Percentiles rank a stretch among this genome's conserved stretches.
Conservation (phyloP, 1,140 invertebrate genomes). For the Drosophila kanapiae region DNA sequence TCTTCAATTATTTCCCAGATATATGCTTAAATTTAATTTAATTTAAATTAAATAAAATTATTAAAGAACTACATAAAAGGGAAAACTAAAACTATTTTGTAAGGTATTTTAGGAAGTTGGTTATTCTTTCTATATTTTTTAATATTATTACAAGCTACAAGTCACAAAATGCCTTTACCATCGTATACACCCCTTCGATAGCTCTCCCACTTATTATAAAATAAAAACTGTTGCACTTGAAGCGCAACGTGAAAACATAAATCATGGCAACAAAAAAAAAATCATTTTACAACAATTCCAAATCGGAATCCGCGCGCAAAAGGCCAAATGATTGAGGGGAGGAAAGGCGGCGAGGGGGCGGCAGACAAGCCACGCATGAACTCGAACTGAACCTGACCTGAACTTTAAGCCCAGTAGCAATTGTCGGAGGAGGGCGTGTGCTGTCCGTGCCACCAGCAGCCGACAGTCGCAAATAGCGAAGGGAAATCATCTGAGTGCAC, state of each 20-base stretch:
- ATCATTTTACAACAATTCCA: constrained; percentile 17
- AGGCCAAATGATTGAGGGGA: constrained; percentile 29
- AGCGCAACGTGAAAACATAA: constrained; percentile 65
- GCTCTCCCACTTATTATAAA: neutral
- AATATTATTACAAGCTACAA: neutral
- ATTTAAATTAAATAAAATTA: too few relatives aligned
- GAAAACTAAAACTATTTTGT: too few relatives aligned
- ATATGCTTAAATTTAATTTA: too few relatives aligned
- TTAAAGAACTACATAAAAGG: too few relatives aligned
- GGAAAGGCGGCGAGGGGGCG: neutral
- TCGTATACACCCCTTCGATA: neutral
- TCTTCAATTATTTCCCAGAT: too few relatives aligned
- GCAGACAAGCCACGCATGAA: constrained; percentile 48
- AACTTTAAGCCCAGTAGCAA: constrained; percentile 69
- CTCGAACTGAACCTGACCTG: constrained; percentile 43
- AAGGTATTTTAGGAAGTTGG: too few relatives aligned
- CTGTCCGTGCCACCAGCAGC: constrained; percentile 1
- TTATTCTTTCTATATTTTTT: neutral
- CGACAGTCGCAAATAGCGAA: constrained; percentile 39
- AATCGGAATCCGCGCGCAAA: constrained; percentile 37
- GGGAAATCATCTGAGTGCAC: constrained; percentile 49
- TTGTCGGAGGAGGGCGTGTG: constrained; percentile 48
- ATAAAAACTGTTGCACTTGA: constrained; percentile 62
- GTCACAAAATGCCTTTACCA: neutral
- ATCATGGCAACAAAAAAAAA: constrained; percentile 60